phyloP scores from a whole-genome alignment of 1,140 invertebrate genomes.

The Oscheius sp. region DNA sequence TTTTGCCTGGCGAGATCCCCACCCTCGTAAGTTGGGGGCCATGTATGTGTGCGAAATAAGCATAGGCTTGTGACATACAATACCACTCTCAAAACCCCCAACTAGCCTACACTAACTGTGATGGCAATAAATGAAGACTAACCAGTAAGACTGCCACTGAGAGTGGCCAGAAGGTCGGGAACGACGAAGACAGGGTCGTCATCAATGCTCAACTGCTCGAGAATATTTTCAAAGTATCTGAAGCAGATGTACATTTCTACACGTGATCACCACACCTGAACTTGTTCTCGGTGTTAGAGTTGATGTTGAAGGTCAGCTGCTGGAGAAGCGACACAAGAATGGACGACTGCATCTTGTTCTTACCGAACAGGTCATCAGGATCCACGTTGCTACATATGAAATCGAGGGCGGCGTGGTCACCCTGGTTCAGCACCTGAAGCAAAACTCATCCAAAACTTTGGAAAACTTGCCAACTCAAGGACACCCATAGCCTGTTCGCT shows the following conservation, averaged over 20 bases:
- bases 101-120: no score
- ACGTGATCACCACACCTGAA: conserved; percentile 70
- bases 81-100: no score
- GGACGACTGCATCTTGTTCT: conserved; percentile 71
- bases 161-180: background rate
- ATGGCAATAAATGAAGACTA: no score
- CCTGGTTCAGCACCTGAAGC: conserved; percentile 75
- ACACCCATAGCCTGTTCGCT: conserved; percentile 78
- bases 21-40: no score
- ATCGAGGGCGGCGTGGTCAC: conserved; percentile 79
- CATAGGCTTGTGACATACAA: no score
- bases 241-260: background rate
- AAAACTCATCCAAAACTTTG: background rate
- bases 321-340: conserved; percentile 86
- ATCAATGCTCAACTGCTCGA: background rate
- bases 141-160: background rate
- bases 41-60: no score
- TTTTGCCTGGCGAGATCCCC: no score
- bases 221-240: conserved; percentile 15
- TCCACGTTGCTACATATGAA: conserved; percentile 79
- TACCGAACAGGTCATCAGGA: conserved; percentile 73
- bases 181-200: background rate
- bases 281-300: conserved; percentile 79
- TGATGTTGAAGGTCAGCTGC: conserved; percentile 82
- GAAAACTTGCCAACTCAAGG: conserved; percentile 70